Base-by-base conservation (phyloP, 2,113 vertebrate genomes). In the Hemichromis elongatus region DNA sequence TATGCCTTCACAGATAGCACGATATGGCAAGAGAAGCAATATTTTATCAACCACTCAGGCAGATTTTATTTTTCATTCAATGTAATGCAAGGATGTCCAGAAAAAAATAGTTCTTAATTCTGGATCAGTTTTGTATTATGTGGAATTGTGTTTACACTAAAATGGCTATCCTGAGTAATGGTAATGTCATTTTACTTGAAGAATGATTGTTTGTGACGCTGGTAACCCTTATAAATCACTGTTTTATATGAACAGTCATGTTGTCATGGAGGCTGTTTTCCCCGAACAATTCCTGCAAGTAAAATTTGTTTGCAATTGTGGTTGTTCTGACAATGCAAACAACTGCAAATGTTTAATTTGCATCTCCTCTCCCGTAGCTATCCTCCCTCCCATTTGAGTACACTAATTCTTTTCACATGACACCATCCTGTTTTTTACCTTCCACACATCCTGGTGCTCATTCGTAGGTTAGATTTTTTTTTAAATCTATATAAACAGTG, bases 331-430 rank as follows among this genome's bases (percentile, higher is more conserved):
- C 70, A 88, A 94, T 95, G 94, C 94, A 96, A 95, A 95, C 84
- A 30, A 77, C 66, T 89, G 87, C 90, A 92, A 94, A 94, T 83
- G 79, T 79, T 94, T 84, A 77, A 96, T 96, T 96, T 96, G 96
- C 95, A 96, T 96, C 37, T 80, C 52, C 82, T 93, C 84, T 85
- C 79, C 80, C 11, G 3, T 45, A 47, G 59, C 57, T 68, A 40
- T 88, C 77, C 18, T 8, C 88, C 82, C 93, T 88, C 79, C 85
- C 81, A 70, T 86, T 80, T 68, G 50, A 82, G 83, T 81, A 87
- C 77, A 80, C 84, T 45, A 80, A 70, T 88, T 88, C 80, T 55
- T 79, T 92, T 95, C 94, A 94, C 88, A 90, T 93, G 93, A 94
- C 90, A 86, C 78, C 79, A 91, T 95, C 94, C 94, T 94, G 92